A percentile compares a stretch with the other conserved stretches of the same genome.
Conservation (phyloP, 2,888 invertebrate species). For the Tipula helvola region DNA sequence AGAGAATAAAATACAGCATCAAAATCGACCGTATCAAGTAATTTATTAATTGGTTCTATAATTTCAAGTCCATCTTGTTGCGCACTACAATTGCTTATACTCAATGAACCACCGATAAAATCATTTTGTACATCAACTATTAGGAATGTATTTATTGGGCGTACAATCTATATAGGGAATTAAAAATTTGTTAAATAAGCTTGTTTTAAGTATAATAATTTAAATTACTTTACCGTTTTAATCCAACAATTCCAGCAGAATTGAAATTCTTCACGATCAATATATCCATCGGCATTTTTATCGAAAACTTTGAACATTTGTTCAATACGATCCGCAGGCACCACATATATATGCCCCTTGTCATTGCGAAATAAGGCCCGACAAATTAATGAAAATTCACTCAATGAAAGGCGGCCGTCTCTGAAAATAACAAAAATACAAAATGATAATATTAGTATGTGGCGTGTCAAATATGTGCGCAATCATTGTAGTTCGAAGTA, state of each 20-base stretch:
- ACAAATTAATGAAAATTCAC: conserved; percentile 71
- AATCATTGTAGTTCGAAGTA: no score
- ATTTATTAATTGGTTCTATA: conserved; percentile 60
- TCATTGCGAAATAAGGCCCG: conserved; percentile 78
- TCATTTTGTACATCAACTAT: conserved; percentile 97
- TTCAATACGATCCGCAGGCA: conserved; percentile 54
- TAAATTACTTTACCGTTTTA: conserved; percentile 49
- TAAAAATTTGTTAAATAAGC: background rate
- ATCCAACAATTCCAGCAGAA: conserved; percentile 88
- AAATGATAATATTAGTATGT: no score
- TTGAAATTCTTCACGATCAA: conserved; percentile 71
- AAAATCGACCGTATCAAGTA: conserved; percentile 69
- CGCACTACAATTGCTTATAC: conserved; percentile 86
- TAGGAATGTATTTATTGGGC: conserved; percentile 77
- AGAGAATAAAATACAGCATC: conserved; percentile 85
- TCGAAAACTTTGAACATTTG: conserved; percentile 77
- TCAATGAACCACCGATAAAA: conserved; percentile 88
- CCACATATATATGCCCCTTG: conserved; percentile 67
- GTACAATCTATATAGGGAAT: conserved; percentile 52
- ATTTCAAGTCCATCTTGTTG: conserved; percentile 73
- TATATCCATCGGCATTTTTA: conserved; percentile 57
- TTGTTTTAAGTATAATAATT: background rate
- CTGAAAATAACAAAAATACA: conserved; percentile 33
- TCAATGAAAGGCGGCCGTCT: conserved; percentile 62
- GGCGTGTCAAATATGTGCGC: no score